phyloP scores from a whole-genome alignment of 2,797 vertebrate species.

The Rhyacichthys aspro region DNA sequence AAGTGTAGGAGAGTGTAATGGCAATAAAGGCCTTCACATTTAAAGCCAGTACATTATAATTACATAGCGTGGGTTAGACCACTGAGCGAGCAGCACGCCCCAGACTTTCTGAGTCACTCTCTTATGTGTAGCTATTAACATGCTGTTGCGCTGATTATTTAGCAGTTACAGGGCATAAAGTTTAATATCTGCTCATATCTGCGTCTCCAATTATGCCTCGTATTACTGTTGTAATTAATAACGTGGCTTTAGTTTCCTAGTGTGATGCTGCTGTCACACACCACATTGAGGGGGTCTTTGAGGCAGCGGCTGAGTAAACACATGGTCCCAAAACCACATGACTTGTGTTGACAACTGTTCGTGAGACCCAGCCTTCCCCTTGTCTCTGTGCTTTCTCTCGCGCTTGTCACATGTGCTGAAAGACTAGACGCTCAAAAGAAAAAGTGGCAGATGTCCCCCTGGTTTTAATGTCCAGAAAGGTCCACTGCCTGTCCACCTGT shows the following conservation, averaged over 20 bases:
- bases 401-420: slow-evolving; percentile 49
- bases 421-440: slow-evolving; percentile 43
- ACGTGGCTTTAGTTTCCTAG: slow-evolving; percentile 5
- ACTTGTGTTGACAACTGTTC: slow-evolving; percentile 65
- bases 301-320: slow-evolving; percentile 36
- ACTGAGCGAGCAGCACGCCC: not conserved
- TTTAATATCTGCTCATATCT: slow-evolving; percentile 7
- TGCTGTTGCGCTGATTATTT: not conserved
- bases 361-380: slow-evolving; percentile 6
- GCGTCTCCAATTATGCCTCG: not conserved
- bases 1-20: too few species aligned
- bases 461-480: slow-evolving; percentile 67
- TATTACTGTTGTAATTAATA: slow-evolving; percentile 6
- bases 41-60: not conserved
- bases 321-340: slow-evolving; percentile 53
- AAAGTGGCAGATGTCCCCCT: slow-evolving; percentile 48
- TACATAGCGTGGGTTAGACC: not conserved
- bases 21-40: too few species aligned
- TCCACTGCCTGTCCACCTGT: slow-evolving; percentile 53
- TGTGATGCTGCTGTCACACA: slow-evolving; percentile 5
- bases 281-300: slow-evolving; percentile 13
- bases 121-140: not conserved
- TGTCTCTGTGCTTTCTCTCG: not conserved
- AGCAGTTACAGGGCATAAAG: not conserved
- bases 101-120: not conserved